Conservation (phyloP, 2,888 invertebrate species). For the Heliconius charithonia region DNA sequence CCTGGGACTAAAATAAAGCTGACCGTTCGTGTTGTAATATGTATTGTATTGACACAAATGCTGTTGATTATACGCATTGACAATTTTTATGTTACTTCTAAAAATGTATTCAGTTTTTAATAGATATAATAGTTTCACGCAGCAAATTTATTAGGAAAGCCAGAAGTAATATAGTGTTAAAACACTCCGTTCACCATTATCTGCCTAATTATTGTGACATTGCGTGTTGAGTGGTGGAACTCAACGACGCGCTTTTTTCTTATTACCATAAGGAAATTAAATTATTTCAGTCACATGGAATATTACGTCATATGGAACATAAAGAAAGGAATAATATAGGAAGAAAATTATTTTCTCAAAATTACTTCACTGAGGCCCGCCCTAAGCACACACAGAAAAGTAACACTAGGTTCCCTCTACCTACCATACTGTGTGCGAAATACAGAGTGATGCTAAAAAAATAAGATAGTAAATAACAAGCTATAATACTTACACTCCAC, state of each 20-base stretch:
- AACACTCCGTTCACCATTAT: neutral
- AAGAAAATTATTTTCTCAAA: no score
- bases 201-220: no score
- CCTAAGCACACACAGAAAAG: no score
- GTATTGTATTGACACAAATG: slow-evolving; percentile 11
- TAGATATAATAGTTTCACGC: neutral
- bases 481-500: neutral
- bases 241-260: neutral
- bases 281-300: neutral
- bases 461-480: neutral
- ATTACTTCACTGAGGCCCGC: no score
- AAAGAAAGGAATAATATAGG: no score
- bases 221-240: neutral
- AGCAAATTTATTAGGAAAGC: neutral
- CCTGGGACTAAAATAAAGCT: slow-evolving; percentile 20
- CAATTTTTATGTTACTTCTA: neutral
- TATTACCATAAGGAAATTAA: neutral
- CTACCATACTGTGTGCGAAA: no score
- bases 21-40: neutral
- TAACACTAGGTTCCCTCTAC: no score
- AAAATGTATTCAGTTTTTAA: neutral
- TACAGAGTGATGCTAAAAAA: no score
- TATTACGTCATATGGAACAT: no score
- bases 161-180: neutral
- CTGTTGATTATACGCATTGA: slow-evolving; percentile 12